Evolutionary conservation across 2,888 invertebrate species (phyloP), one percentile per base, ranked within the genome.

Genomic region (Ophraella communa): DNA sequence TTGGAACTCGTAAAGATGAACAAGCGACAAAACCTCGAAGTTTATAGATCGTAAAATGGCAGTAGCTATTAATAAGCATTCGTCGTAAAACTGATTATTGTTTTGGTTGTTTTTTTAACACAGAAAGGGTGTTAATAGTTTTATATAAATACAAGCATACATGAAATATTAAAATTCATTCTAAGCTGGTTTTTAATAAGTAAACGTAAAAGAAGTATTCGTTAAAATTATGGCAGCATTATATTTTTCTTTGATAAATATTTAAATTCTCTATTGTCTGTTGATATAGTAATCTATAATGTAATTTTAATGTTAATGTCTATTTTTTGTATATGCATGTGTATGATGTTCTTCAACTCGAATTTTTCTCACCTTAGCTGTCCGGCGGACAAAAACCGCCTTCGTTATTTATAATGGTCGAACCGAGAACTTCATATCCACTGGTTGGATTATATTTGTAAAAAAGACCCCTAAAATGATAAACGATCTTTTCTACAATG

Each of bases 41-140:
- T 85, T 85, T 85, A 85, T 81, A 74, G 80, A 77, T 84, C 85
- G 84, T 85, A 85, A 85, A 85, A 82, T 77, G 79, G 80, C 82
- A 83, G 83, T 85, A 84, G 84, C 84, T 84, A 84, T 85, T 85
- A 85, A 85, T 85, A 85, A 85, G 83, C 83, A 83, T 83, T 83
- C 82, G 76, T 78, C 85, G 83, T 85, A 84, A 85, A 85, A 84
- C 83, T 83, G 83, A 85, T 85, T 84, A 83, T 81, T 82, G 84
- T 84, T 84, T 84, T 84, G 85, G 85, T 84, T 83, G 84, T 83
- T 82, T 82, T n/a, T 83, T 80, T 81, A 80, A 82, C 80, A 80
- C 79, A 76, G 73, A 73, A n/a, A 76, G 73, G 76, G 76, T 75
- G 73, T 71, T 77, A 18, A 51, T 8, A 24, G 17, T 24, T 17